A percentile compares a stretch with the other conserved stretches of the same genome.
Conservation (phyloP, 2,888 invertebrate species). For the Nephrotoma appendiculata region DNA sequence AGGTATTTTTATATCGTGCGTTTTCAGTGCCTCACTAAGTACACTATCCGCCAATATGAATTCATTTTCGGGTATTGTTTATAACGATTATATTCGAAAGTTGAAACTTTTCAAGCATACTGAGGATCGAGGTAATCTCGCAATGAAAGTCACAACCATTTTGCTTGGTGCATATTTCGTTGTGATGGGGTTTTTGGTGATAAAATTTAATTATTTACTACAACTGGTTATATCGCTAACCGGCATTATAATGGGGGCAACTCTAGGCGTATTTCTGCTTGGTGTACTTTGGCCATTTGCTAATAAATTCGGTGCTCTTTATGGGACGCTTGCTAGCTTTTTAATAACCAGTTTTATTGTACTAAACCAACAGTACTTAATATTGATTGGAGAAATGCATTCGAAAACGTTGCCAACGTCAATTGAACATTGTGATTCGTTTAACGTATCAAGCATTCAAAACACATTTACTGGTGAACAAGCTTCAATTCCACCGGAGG, state of each 20-base stretch:
- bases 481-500: not conserved
- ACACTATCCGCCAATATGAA: constrained; percentile 1
- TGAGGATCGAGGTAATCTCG: not conserved
- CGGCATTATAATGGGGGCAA: not conserved
- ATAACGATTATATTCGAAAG: not conserved
- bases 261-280: not conserved
- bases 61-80: constrained; percentile 1
- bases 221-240: not conserved
- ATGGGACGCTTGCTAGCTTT: not conserved
- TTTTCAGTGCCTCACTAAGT: constrained; percentile 9
- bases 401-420: not conserved
- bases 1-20: constrained; percentile 7
- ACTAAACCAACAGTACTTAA: not conserved
- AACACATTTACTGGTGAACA: too few species aligned
- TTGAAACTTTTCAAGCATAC: not conserved
- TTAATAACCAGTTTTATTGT: not conserved
- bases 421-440: constrained; percentile 6
- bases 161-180: not conserved
- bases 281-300: constrained; percentile 42
- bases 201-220: not conserved
- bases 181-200: not conserved
- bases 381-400: not conserved
- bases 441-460: not conserved
- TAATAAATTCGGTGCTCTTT: not conserved
- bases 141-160: not conserved